These are phyloP conservation scores for Eidolon helvum DNA, from an alignment of 2,113 vertebrate genomes.

Conservation along the genomic window DNA sequence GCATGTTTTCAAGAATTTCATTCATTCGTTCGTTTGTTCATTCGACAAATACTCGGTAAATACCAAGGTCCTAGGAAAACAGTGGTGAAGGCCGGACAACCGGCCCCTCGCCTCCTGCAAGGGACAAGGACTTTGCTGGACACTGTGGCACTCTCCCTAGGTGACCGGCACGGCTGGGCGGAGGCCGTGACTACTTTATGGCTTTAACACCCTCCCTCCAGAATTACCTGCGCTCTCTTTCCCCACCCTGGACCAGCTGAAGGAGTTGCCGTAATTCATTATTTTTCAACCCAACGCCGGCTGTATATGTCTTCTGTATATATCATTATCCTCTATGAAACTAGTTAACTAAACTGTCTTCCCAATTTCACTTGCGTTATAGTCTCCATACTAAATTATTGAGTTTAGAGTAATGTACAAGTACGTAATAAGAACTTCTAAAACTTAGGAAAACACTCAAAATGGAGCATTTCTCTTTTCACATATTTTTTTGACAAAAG, in stretches of 20 bases:
- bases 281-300: background rate
- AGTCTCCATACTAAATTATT: background rate
- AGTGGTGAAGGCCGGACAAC: too few relatives aligned
- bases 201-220: background rate
- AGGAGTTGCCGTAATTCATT: background rate
- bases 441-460: background rate
- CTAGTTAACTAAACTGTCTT: background rate
- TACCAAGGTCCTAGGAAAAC: background rate
- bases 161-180: background rate
- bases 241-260: background rate
- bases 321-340: background rate
- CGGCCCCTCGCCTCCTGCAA: background rate
- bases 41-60: background rate
- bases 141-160: background rate
- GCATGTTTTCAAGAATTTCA: background rate
- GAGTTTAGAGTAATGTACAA: background rate
- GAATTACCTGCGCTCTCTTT: background rate
- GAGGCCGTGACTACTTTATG: background rate
- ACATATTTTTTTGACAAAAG: background rate
- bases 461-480: background rate
- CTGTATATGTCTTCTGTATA: background rate
- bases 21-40: background rate
- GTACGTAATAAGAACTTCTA: background rate
- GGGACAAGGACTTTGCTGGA: background rate
- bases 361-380: background rate